Evolutionary conservation across 2,113 vertebrate species (phyloP), one percentile per base, ranked within the genome.

Genomic region (Crocuta crocuta): DNA sequence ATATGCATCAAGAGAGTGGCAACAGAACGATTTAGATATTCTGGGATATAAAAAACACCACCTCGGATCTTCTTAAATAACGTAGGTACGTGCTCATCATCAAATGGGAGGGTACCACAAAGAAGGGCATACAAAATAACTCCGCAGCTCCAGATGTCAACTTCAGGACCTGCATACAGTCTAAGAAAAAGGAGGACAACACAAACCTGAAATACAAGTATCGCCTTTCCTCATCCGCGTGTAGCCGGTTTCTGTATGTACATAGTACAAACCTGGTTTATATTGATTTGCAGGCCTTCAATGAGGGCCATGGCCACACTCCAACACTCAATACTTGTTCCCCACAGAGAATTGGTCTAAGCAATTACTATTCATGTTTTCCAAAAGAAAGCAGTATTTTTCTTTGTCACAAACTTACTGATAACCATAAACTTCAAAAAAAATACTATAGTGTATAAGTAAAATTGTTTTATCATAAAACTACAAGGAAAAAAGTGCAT

Each of bases 41-140:
- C 99, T 0, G 99, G 99, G 98, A 99, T 99, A 98, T 99, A 99
- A 96, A 99, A 99, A n/a, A 99, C 99, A 0, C 99, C 99, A 23
- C 99, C 99, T 39, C 99, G 99, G 98, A 99, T 99, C 99, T 99
- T 99, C 98, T 99, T 99, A 98, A 99, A 99, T 92, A 99, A 99
- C 0, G 99, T 99, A 80, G 99, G 99, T 10, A 99, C 99, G 0
- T 99, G 99, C 35, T 99, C 99, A 0, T 99, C 99, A 0, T 99
- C 99, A 0, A 99, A 99, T 45, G 99, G 99, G 98, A 99, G 99
- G 2, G 99, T 99, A 88, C 99, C 99, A 6, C 99, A 99, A 17
- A 99, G 99, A 43, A 99, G 99, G 10, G 99, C 99, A 0, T 99
- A 99, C 61, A 99, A 98, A 97, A 99, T 99, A 82, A 99, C 99